phyloP scores from a whole-genome alignment of 1,140 invertebrate species.

The Musca vetustissima region DNA sequence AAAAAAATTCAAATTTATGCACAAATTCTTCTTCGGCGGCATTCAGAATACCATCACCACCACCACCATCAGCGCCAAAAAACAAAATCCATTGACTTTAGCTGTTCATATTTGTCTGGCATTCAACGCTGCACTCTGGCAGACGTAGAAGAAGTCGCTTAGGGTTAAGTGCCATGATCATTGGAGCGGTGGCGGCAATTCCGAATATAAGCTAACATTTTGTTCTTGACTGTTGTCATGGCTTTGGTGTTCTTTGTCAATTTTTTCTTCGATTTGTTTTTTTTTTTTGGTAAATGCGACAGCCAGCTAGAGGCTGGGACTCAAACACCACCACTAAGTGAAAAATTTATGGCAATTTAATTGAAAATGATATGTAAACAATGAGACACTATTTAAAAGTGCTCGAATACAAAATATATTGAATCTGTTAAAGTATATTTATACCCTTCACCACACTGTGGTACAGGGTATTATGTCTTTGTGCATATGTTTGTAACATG shows the following conservation, averaged over 20 bases:
- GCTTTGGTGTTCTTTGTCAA: background rate
- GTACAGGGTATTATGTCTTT: too few species aligned
- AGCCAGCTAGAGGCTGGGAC: background rate
- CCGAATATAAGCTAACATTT: background rate
- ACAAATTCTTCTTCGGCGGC: background rate
- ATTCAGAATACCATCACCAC: background rate
- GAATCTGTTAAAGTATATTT: too few species aligned
- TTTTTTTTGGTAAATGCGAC: too few species aligned
- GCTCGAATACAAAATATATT: too few species aligned
- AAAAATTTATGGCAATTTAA: slow-evolving; percentile 30
- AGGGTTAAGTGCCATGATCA: too few species aligned
- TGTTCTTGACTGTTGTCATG: background rate
- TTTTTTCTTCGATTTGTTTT: background rate
- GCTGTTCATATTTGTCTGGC: slow-evolving; percentile 4
- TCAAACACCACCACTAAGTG: slow-evolving; percentile 10
- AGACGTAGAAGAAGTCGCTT: background rate
- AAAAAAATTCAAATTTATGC: too few species aligned
- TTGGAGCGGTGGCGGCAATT: too few species aligned
- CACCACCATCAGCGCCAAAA: background rate
- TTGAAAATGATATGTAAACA: slow-evolving; percentile 28
- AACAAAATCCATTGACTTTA: background rate
- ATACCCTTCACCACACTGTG: too few species aligned
- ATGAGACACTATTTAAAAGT: slow-evolving; percentile 25
- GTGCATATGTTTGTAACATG: too few species aligned
- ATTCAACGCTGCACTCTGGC: background rate